Conservation (phyloP, 2,113 vertebrate genomes). For the Jaculus jaculus region DNA sequence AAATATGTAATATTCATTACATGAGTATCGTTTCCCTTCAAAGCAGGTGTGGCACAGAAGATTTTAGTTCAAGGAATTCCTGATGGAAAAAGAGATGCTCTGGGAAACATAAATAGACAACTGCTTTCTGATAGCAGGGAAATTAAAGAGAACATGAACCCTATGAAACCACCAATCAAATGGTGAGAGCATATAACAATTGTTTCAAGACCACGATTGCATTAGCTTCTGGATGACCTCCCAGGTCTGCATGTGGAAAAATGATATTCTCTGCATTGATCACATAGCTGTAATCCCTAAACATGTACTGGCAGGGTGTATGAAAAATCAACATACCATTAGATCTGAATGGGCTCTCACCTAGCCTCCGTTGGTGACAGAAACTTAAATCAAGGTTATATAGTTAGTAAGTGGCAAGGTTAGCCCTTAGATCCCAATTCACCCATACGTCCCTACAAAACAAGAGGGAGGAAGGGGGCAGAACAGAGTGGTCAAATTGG, state of each 20-base stretch:
- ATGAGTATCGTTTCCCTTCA: background rate
- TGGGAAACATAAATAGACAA: background rate
- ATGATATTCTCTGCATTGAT: no score
- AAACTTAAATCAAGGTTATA: background rate
- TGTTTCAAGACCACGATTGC: background rate
- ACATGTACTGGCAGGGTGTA: background rate
- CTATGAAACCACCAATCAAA: background rate
- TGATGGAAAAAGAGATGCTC: background rate
- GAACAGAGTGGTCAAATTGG: background rate
- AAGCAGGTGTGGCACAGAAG: background rate
- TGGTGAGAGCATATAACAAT: rapidly evolving
- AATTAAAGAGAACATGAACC: background rate
- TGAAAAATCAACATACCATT: background rate
- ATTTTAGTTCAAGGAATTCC: background rate
- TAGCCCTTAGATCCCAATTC: background rate
- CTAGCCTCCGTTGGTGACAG: background rate
- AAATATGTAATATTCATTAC: background rate
- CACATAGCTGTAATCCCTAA: background rate
- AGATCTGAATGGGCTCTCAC: background rate
- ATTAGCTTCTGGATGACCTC: background rate
- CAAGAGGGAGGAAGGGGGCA: background rate
- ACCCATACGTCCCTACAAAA: background rate
- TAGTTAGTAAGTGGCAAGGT: background rate
- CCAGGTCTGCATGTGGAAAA: background rate
- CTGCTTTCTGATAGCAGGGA: background rate